Percentiles rank a stretch among this genome's conserved stretches.
Conservation (phyloP, 2,113 vertebrate species). For the Cervus canadensis region DNA sequence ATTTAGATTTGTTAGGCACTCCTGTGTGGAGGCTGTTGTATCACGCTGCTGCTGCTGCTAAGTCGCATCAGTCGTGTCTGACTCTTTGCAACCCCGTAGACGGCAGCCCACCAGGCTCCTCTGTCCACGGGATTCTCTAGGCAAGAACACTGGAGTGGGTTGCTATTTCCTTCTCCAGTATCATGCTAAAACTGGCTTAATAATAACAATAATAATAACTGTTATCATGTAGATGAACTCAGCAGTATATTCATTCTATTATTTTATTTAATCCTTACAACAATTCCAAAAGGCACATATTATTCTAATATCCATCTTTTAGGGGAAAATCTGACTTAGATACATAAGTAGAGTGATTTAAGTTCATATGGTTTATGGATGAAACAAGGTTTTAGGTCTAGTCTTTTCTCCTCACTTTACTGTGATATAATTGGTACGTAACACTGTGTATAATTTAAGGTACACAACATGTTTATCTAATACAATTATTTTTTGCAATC, state of each 20-base stretch:
- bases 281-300: not conserved
- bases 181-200: not conserved
- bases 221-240: not conserved
- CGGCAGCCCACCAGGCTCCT: not conserved
- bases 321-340: not conserved
- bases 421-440: not conserved
- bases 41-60: not conserved
- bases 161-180: not conserved
- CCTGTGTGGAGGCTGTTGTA: not conserved
- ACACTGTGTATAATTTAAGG: not conserved
- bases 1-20: not conserved
- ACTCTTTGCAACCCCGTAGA: not conserved
- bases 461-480: not conserved
- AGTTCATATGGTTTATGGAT: not conserved
- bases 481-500: not conserved
- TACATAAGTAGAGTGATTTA: not conserved
- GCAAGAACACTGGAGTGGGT: not conserved
- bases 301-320: not conserved
- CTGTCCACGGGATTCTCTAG: not conserved
- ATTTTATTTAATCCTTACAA: not conserved
- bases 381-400: not conserved
- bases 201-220: not conserved
- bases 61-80: fast-evolving
- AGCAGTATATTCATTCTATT: not conserved
- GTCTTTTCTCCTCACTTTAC: not conserved